Evolutionary conservation across 92 coral and sea anemone species (phyloP), one percentile per base, ranked within the genome.

Genomic region (Zoanthus sociatus): DNA sequence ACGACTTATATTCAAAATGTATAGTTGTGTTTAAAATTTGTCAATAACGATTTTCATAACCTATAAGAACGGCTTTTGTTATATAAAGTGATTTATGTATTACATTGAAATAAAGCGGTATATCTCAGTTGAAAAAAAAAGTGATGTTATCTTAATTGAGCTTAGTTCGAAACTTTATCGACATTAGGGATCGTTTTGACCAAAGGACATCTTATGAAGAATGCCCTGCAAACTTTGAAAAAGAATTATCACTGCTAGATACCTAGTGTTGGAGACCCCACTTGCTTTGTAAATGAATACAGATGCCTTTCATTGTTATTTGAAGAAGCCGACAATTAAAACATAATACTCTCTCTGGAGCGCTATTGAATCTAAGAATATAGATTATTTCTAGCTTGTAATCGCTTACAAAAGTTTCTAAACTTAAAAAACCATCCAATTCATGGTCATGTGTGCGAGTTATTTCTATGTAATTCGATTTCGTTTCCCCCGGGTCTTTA

Each of bases 311-410:
- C 54, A 60, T 81, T 66, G 75, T 64, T 48, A 68, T 81, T 81
- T 81, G 76, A 81, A 64, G 85, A 44, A 32, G 46, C 85, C 85
- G 85, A 81, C 85, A 81, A 81, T 21, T 16, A 81, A 81, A 81
- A 66, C 75, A 81, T 66, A 14, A 37, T 9, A 11, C 14, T 72
- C n/a, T 78, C 8, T 9, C 74, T 46, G 44, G 58, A 1, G 55
- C 1, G 4, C 55, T 50, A 7, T 11, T 50, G 7, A 37, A 50
- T 50, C 55, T 50, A 50, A 50, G 55, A 50, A 50, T 50, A 50
- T 7, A 50, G 12, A 7, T 37, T 37, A 37, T 11, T 50, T 11
- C 55, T 50, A 7, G 12, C 4, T 9, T 50, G 55, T 7, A 50
- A 3, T 50, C 12, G 55, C 1, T 50, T 50, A 7, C 26, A 26